phyloP scores from a whole-genome alignment of 2,797 vertebrate species.

The Hafferia zeledoni region DNA sequence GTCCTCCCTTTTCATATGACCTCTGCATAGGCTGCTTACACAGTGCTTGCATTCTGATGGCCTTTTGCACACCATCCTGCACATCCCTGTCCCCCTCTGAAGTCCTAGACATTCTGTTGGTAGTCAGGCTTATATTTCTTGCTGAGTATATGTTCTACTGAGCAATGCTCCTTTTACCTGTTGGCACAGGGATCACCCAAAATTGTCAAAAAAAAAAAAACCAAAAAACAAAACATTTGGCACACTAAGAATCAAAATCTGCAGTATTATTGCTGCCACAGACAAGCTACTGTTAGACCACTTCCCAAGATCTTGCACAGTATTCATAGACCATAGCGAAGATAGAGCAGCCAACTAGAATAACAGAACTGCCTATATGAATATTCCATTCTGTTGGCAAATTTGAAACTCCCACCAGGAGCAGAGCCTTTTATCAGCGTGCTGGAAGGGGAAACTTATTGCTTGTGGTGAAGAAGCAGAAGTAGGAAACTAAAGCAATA shows the following conservation, averaged over 20 bases:
- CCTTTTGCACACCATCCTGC: neutral
- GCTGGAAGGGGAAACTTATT: neutral
- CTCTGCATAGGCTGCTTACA: neutral
- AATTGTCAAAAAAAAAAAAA: neutral
- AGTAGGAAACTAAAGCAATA: neutral
- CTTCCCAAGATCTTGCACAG: neutral
- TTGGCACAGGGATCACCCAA: neutral
- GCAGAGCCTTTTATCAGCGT: neutral
- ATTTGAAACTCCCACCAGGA: neutral
- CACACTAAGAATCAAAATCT: neutral
- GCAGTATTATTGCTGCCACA: neutral
- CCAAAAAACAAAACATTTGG: too few species aligned
- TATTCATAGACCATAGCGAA: neutral
- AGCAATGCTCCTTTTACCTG: neutral
- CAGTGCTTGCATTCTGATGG: neutral
- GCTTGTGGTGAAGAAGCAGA: neutral
- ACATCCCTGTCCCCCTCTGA: accelerated
- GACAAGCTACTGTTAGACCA: neutral
- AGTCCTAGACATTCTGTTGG: neutral
- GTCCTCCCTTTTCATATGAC: neutral
- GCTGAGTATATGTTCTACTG: neutral
- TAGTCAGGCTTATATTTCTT: neutral
- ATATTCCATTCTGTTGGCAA: neutral
- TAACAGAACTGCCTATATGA: neutral
- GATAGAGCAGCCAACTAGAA: neutral